Evolutionary conservation across 2,797 vertebrate species (phyloP), one percentile per base, ranked within the genome.

Genomic region (Anomalospiza imberbis): DNA sequence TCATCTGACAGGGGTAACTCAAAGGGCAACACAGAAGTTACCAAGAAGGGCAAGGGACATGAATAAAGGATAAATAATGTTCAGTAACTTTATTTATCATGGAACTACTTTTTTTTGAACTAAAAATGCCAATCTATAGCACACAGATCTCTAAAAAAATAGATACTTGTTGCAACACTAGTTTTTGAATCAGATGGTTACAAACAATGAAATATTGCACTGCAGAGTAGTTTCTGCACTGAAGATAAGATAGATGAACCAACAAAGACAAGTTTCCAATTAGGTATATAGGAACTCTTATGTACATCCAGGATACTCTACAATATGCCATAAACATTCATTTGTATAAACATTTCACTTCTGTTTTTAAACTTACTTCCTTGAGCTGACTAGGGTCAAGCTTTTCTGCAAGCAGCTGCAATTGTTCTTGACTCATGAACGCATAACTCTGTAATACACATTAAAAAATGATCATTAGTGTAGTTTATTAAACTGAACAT

Each of bases 371-470:
- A 96, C 97, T 94, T 98, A 99, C 99, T 98, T 99, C 99, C 97
- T 98, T 99, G 60, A 99, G 98, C 47, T 98, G 98, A 89, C 97
- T 96, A 67, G 98, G 98, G 95, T 99, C 98, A 62, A 99, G 97
- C 73, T 98, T 98, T 95, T 99, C 99, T 88, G 98, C 95, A 91
- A 99, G 98, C 67, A 98, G 96, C 57, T 99, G 99, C 76, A 99
- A 98, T 96, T 99, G 99, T 95, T 99, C 99, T 93, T 99, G 99
- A 97, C 98, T 98, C 97, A 99, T 99, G 96, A 99, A 99, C 0
- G 98, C 97, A 26, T 99, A 99, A 97, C 99, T 99, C 99, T 99
- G 97, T 51, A 98, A 98, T 44, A 74, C 26, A 93, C 40, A 95
- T 96, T 91, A 90, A 47, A 97, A 80, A 95, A 94, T 15, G 10